Conservation (phyloP, 1,140 invertebrate genomes). For the Plodia interpunctella region DNA sequence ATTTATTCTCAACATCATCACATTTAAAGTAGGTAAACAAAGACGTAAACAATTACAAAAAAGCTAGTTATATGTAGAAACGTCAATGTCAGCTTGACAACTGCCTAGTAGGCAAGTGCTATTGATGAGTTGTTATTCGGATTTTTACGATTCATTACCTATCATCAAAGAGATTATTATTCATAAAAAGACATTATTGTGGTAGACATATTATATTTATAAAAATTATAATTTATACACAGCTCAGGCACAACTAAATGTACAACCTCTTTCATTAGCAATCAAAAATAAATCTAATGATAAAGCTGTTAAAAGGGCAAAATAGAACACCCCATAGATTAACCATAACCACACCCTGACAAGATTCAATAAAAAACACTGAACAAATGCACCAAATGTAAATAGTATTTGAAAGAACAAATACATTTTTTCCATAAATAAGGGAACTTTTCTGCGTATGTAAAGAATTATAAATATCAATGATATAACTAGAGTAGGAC, state of each 20-base stretch:
- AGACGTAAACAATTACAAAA: too few relatives aligned
- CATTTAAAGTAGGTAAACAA: too few relatives aligned
- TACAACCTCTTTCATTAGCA: slow-evolving; percentile 69
- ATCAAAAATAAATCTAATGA: slow-evolving; percentile 62
- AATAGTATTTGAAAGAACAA: slow-evolving; percentile 71
- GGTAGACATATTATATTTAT: background rate
- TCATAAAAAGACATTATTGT: background rate
- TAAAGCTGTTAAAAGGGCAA: slow-evolving; percentile 51
- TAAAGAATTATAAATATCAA: slow-evolving; percentile 64
- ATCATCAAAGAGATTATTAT: too few relatives aligned
- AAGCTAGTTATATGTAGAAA: too few relatives aligned
- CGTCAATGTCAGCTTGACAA: too few relatives aligned
- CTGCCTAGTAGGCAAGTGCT: too few relatives aligned
- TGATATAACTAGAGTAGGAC: slow-evolving; percentile 63
- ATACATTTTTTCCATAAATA: slow-evolving; percentile 73
- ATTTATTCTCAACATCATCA: too few relatives aligned
- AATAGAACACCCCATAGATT: slow-evolving; percentile 64
- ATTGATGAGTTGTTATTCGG: too few relatives aligned
- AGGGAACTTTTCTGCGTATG: slow-evolving; percentile 57
- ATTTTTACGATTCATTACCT: too few relatives aligned
- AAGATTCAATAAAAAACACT: slow-evolving; percentile 66
- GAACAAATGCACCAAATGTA: slow-evolving; percentile 67
- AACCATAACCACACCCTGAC: slow-evolving; percentile 62
- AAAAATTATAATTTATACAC: background rate
- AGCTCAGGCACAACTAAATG: slow-evolving; percentile 62